Evolutionary conservation across 2,888 invertebrate genomes (phyloP).

Genomic region (Sphinx pinastri): DNA sequence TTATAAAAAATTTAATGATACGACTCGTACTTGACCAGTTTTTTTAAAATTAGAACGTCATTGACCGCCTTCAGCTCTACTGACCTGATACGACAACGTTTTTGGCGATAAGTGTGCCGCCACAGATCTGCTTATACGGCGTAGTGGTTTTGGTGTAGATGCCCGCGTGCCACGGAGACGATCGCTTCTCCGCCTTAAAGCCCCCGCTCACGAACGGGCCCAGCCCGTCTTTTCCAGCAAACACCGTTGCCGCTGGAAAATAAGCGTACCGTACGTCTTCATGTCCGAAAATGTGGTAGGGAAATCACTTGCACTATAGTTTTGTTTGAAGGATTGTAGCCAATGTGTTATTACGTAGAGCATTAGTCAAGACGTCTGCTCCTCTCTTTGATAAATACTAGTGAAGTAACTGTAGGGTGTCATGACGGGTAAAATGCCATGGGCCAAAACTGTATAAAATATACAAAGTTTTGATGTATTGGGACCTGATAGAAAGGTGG

Average conservation of each 20-base stretch:
- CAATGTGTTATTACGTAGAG: too few species aligned
- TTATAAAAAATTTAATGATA: too few species aligned
- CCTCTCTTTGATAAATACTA: too few species aligned
- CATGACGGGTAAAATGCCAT: too few species aligned
- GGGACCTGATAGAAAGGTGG: too few species aligned
- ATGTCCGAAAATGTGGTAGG: too few species aligned
- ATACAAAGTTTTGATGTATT: too few species aligned
- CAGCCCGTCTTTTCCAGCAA: neutral
- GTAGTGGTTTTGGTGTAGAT: slow-evolving; percentile 70
- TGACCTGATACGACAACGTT: slow-evolving; percentile 61
- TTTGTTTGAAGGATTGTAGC: neutral
- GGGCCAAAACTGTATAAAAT: too few species aligned
- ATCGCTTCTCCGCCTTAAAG: neutral
- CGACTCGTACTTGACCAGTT: too few species aligned
- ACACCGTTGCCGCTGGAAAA: neutral
- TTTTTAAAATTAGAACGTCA: too few species aligned
- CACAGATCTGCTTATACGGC: slow-evolving; percentile 79
- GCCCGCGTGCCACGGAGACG: slow-evolving; percentile 81
- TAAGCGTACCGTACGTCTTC: neutral
- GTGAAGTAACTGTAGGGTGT: too few species aligned
- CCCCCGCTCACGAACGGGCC: slow-evolving; percentile 1
- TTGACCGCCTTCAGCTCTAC: neutral
- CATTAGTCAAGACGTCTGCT: too few species aligned
- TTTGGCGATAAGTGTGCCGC: slow-evolving; percentile 78
- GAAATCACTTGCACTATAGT: neutral